Base-by-base conservation (phyloP, 2,797 vertebrate genomes). In the Anguilla megastoma region DNA sequence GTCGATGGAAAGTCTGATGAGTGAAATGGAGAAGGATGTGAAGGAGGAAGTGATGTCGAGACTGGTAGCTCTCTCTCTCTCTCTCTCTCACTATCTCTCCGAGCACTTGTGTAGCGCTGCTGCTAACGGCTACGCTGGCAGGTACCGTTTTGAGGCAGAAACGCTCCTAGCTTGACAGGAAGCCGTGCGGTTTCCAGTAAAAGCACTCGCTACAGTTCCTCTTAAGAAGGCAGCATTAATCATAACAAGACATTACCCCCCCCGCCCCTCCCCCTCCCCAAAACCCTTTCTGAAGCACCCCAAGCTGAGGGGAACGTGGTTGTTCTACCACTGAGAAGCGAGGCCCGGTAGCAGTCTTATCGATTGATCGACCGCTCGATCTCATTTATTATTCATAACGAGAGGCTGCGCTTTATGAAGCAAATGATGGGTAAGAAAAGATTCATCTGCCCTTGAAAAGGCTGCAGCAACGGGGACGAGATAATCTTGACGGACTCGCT, bases 141-240 rank as follows among this genome's bases (percentile, higher is more conserved):
- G 74, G 74, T 76, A 76, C 33, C 74, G 12, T 41, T 14, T 36
- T 5, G 8, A 27, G 82, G 56, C 71, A 84, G 74, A 87, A 86
- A 45, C 50, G 82, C 69, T 54, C 21, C 84, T 58, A 88, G 52
- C 84, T 71, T 52, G 52, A 88, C 90, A 92, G 91, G 91, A 92
- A 92, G 90, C 56, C 48, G 36, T 4, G 90, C 5, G 91, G 90
- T 89, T 90, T 90, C 85, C 85, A 90, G 41, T 50, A 85, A 30
- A 58, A 86, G 80, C 74, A 24, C 27, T 66, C 30, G 50, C 84
- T 89, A 6, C 82, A 86, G 83, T 92, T 91, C 91, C 90, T 88
- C 88, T 89, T 87, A 24, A 45, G 56, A 66, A 88, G 50, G 56
- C 69, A 33, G 24, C 76, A 5, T 45, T n/a, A 69, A 56, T 86